These are phyloP conservation scores for Lophochroa leadbeateri DNA, from an alignment of 2,113 vertebrate genomes.

Conservation along the genomic window DNA sequence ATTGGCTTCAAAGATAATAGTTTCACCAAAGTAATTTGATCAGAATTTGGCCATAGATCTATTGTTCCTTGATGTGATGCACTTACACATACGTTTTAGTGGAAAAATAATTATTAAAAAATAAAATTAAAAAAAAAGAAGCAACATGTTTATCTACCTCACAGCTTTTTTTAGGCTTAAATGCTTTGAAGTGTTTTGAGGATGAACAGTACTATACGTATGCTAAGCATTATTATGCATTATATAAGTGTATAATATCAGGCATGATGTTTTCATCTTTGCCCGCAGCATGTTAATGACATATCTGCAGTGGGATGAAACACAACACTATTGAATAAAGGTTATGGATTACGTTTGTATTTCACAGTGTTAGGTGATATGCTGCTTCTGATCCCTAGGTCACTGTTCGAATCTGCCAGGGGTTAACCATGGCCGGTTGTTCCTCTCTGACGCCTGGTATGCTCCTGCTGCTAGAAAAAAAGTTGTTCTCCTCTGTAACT, in stretches of 20 bases:
- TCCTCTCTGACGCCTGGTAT: background rate
- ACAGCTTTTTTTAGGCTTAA: background rate
- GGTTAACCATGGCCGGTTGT: background rate
- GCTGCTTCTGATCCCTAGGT: background rate
- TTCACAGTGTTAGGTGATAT: background rate
- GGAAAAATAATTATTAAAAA: background rate
- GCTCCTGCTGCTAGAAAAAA: background rate
- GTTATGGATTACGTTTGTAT: slow-evolving; percentile 32
- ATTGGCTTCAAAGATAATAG: background rate
- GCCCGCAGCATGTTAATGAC: background rate
- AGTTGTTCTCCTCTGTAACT: background rate
- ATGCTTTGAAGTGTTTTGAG: background rate
- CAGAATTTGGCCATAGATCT: background rate
- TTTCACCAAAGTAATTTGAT: slow-evolving; percentile 10
- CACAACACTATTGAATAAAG: background rate
- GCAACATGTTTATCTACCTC: background rate
- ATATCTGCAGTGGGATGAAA: background rate
- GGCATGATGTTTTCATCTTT: slow-evolving; percentile 11
- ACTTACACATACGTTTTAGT: background rate
- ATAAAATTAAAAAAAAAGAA: background rate
- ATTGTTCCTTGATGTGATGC: background rate
- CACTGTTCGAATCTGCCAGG: background rate
- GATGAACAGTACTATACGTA: background rate
- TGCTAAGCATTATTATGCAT: background rate
- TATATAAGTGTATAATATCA: slow-evolving; percentile 23